Base-by-base conservation (phyloP, 2,797 vertebrate genomes). In the Lagocephalus sceleratus region DNA sequence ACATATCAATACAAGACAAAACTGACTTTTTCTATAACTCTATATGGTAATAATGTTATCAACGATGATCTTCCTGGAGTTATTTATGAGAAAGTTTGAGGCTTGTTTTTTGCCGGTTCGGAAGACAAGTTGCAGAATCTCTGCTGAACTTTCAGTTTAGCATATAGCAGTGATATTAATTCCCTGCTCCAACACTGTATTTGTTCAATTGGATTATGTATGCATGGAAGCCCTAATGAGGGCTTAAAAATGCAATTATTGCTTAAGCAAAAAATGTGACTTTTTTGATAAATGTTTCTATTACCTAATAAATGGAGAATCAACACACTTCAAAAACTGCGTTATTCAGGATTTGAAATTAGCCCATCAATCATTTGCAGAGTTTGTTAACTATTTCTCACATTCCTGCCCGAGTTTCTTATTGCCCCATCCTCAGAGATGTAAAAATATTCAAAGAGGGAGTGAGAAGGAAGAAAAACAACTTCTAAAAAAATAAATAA, bases 271-370 rank as follows among this genome's bases (percentile, higher is more conserved):
- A 90, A 91, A 88, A 85, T 73, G 16, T 77, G 87, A 85, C 85
- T 92, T 92, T 90, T 90, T 94, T 94, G 93, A 98, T 96, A 95
- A 95, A 92, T 95, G 94, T 89, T 94, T 94, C 94, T 93, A 92
- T 94, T 95, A 93, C 92, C 93, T 95, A 96, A 95, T 97, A 98
- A 95, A 87, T 90, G 89, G 90, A 91, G 92, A 95, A 95, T 96
- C 93, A 96, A 94, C 94, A 94, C 91, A 95, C 92, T 95, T 94
- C 93, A 93, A 94, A 96, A 95, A 93, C 92, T 81, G 89, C 89
- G 94, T 95, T 95, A 95, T 95, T 94, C 93, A 79, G 90, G 85
- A 91, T 87, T 92, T 91, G 92, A 95, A 98, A 96, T 98, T 94
- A 97, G 93, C 90, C 93, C 94, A 97, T 97, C 95, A 95, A 96